phyloP scores from a whole-genome alignment of 2,113 vertebrate genomes.

The Gila orcuttii region DNA sequence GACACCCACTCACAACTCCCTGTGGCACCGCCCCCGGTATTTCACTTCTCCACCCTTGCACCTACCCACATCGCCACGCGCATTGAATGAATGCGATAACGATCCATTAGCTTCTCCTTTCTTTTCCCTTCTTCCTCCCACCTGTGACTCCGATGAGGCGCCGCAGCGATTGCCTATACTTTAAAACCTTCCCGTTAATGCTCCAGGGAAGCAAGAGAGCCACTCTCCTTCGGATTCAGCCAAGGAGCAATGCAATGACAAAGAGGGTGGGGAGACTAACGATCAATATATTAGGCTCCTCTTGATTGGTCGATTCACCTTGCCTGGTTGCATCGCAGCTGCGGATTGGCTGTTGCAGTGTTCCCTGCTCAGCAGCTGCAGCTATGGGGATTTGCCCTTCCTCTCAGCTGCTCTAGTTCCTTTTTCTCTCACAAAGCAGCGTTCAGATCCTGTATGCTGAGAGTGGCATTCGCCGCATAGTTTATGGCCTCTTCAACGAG shows the following conservation, averaged over 20 bases:
- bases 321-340: constrained; percentile 62
- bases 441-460: not conserved
- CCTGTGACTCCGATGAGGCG: not conserved
- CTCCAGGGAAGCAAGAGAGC: constrained; percentile 44
- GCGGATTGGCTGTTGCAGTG: constrained; percentile 70
- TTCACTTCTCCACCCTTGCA: not conserved
- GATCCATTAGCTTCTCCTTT: constrained; percentile 11
- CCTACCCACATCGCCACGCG: not conserved
- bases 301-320: constrained; percentile 73
- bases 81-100: not conserved
- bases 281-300: constrained; percentile 65
- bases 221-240: constrained; percentile 67
- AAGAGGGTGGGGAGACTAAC: constrained; percentile 40
- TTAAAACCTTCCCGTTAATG: constrained; percentile 40
- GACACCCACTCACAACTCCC: constrained; percentile 31
- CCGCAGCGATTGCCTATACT: not conserved
- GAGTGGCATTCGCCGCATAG: not conserved
- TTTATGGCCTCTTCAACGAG: not conserved
- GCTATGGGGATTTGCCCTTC: constrained; percentile 72
- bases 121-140: constrained; percentile 1
- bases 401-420: constrained; percentile 57
- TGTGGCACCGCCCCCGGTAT: not conserved
- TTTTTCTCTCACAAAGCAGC: constrained; percentile 66
- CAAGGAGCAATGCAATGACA: constrained; percentile 72
- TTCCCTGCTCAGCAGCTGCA: constrained; percentile 76